phyloP scores from a whole-genome alignment of 2,888 invertebrate species.

The Amitus sp. region DNA sequence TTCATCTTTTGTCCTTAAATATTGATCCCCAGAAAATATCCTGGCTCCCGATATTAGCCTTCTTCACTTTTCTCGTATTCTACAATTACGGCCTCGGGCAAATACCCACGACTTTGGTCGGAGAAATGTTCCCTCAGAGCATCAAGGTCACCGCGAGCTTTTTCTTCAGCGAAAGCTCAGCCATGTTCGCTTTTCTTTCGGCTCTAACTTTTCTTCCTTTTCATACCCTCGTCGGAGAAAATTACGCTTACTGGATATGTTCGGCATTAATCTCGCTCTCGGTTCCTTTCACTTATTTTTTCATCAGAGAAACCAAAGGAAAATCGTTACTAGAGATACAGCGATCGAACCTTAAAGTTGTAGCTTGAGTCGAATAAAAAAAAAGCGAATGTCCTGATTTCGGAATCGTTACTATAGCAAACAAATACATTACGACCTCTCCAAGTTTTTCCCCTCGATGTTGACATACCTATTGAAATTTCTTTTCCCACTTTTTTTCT shows the following conservation, averaged over 20 bases:
- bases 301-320: conserved; percentile 56
- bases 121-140: conserved; percentile 58
- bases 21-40: conserved; percentile 36
- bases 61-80: conserved; percentile 49
- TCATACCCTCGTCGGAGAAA: conserved; percentile 50
- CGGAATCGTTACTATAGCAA: no score
- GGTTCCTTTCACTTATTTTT: conserved; percentile 49
- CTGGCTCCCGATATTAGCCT: conserved; percentile 52
- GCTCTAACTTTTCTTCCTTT: conserved; percentile 54
- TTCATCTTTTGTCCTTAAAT: conserved; percentile 46
- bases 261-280: conserved; percentile 43
- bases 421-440: no score
- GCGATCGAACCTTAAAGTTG: conserved; percentile 32
- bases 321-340: conserved; percentile 57
- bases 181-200: conserved; percentile 50
- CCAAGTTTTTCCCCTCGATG: no score
- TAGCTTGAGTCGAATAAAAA: neutral
- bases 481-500: no score
- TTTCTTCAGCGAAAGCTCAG: conserved; percentile 44
- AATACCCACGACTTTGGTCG: conserved; percentile 53
- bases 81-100: conserved; percentile 50
- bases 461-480: no score
- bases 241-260: conserved; percentile 56
- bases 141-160: conserved; percentile 56
- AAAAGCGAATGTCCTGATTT: neutral